Conservation (phyloP, 2,888 invertebrate species). For the Troglohyphantes excavatus region DNA sequence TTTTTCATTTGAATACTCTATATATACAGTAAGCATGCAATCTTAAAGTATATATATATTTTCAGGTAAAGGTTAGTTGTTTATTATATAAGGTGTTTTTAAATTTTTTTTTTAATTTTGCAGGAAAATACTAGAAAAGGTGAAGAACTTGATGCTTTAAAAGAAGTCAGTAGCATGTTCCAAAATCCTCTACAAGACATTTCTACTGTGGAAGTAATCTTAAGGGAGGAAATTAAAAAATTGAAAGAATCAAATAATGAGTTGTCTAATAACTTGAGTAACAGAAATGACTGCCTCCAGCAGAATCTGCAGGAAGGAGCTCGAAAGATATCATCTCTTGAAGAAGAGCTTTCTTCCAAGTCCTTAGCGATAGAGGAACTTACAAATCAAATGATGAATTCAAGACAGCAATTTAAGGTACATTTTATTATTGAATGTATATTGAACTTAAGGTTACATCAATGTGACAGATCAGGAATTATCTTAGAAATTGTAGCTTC, state of each 20-base stretch:
- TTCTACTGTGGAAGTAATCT: background rate
- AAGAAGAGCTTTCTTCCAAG: background rate
- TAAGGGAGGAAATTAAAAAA: background rate
- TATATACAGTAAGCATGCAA: no score
- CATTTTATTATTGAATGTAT: no score
- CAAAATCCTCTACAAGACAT: background rate
- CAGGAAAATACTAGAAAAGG: no score
- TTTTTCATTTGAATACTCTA: no score
- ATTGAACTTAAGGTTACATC: no score
- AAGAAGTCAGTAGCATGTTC: no score
- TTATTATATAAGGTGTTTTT: no score
- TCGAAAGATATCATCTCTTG: background rate
- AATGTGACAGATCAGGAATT: no score
- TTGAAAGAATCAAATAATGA: background rate
- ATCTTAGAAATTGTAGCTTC: no score
- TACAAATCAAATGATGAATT: background rate
- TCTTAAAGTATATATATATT: no score
- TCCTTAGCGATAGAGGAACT: background rate
- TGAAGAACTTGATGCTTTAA: background rate
- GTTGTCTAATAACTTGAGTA: background rate
- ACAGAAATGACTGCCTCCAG: background rate
- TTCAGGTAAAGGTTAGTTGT: no score
- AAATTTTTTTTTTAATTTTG: no score
- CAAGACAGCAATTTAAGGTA: constrained; percentile 3
- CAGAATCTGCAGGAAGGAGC: background rate